Base-by-base conservation (phyloP, 2,113 vertebrate species). In the Synodontis membranacea region DNA sequence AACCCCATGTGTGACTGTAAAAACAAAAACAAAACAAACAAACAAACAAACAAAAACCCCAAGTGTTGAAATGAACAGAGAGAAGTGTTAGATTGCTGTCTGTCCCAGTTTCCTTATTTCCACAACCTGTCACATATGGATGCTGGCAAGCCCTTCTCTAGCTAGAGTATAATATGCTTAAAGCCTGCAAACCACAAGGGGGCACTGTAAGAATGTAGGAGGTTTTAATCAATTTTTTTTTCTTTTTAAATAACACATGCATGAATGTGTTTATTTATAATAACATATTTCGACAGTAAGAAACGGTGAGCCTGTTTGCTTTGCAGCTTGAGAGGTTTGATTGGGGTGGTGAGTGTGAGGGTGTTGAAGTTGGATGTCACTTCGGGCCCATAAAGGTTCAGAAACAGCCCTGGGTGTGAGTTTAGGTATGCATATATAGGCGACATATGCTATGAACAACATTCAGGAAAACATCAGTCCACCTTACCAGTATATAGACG, bases 151-250 rank as follows among this genome's bases (percentile, higher is more conserved):
- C 28, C 25, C 1, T 3, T 54, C 54, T 52, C 25, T 19, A 31
- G 8, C 74, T 19, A n/a, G n/a, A n/a, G n/a, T n/a, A 7, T 19
- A 31, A 46, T 0, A 6, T 15, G 25, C n/a, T 6, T 75, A 48
- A 25, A 21, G 15, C 1, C 15, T 21, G 14, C 0, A 28, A n/a
- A 75, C 72, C 75, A 79, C 46, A 28, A 79, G 46, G 15, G 75
- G 75, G 46, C 75, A 79, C 75, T 79, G 25, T 52, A 79, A 52
- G 15, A 52, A 54, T 79, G 48, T 8, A 79, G 23, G 44, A n/a
- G 17, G 9, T 52, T 52, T n/a, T n/a, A n/a, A n/a, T n/a, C n/a
- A n/a, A n/a, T n/a, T 52, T 4, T 52, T 52, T 50, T 15, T 14
- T 17, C 6, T 34, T 44, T 72, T 28, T 28, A 25, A 44, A 72